phyloP scores from a whole-genome alignment of 2,113 vertebrate genomes.

The Rhipidura dahli region DNA sequence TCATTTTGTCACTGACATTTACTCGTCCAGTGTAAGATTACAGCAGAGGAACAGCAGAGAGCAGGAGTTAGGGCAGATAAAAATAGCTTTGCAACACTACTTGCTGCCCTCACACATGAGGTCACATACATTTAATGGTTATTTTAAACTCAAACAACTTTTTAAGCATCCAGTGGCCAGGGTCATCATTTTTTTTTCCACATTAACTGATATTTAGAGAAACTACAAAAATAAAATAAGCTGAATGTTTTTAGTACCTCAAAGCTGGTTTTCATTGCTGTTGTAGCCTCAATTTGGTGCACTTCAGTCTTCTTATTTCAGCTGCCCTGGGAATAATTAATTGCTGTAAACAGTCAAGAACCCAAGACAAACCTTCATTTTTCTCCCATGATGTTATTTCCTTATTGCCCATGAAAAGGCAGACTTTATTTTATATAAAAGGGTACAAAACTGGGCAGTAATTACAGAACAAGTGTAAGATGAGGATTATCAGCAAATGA shows the following conservation, averaged over 20 bases:
- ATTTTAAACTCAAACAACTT: slow-evolving; percentile 33
- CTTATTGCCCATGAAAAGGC: neutral
- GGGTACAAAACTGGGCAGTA: neutral
- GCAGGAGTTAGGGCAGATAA: slow-evolving; percentile 74
- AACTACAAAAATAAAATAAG: neutral
- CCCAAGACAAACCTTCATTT: neutral
- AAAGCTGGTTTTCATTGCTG: neutral
- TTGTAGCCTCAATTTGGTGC: neutral
- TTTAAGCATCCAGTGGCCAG: neutral
- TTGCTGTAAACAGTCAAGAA: neutral
- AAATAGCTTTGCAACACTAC: slow-evolving; percentile 79
- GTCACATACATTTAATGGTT: slow-evolving; percentile 65
- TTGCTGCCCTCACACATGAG: slow-evolving; percentile 71
- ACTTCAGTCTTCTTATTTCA: neutral
- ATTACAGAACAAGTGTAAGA: neutral
- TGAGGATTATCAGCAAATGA: neutral
- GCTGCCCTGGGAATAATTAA: neutral
- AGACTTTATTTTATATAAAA: neutral
- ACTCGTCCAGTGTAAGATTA: slow-evolving; percentile 78
- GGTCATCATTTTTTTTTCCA: neutral
- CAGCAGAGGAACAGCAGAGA: slow-evolving; percentile 75
- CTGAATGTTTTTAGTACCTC: neutral
- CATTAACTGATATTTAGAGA: neutral
- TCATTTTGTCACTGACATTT: slow-evolving; percentile 82
- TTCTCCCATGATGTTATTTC: neutral